These are phyloP conservation scores for Dinocampus coccinellae DNA, from an alignment of 2,888 invertebrate species.

Conservation along the genomic window DNA sequence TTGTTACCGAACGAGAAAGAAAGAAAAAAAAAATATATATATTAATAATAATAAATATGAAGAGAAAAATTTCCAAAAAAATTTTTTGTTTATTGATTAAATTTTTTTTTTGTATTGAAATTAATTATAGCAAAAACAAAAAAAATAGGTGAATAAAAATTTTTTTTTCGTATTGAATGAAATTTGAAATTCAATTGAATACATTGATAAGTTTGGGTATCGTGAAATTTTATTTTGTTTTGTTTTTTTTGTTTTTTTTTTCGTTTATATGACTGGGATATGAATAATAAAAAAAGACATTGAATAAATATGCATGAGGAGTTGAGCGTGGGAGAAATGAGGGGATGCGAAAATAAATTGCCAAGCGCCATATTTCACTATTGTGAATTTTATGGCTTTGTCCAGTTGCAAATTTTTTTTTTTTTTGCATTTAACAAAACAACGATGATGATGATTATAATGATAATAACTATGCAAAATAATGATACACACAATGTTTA, in stretches of 20 bases:
- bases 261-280: neutral
- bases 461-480: neutral
- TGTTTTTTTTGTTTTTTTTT: neutral
- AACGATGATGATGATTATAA: neutral
- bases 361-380: conserved; percentile 17
- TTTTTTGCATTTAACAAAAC: neutral
- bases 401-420: conserved; percentile 8
- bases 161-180: neutral
- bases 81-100: no score
- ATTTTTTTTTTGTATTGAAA: no score
- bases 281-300: neutral
- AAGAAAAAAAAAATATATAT: no score
- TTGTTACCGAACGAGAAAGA: no score
- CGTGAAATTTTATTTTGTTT: neutral
- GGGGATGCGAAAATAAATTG: conserved; percentile 12
- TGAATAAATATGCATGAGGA: conserved; percentile 13
- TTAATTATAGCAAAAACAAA: neutral
- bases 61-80: no score
- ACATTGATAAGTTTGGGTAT: neutral
- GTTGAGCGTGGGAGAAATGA: neutral
- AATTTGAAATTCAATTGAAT: neutral
- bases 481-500: no score
- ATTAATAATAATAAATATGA: no score
- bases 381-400: neutral
- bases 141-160: neutral